These are phyloP conservation scores for Sturmia bella DNA, from an alignment of 2,888 invertebrate genomes.

Conservation along the genomic window DNA sequence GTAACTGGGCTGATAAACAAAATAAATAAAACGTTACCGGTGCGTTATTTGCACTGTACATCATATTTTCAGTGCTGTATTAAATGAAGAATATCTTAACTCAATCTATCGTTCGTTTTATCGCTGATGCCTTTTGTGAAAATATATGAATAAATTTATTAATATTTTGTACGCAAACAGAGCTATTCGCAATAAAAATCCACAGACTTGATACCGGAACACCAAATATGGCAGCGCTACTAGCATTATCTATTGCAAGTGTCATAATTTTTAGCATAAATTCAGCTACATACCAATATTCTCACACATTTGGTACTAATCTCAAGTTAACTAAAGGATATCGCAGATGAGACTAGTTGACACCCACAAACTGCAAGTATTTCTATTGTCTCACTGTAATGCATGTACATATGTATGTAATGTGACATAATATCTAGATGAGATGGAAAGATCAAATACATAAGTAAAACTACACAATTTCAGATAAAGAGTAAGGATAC, in stretches of 20 bases:
- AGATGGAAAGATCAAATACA: conserved; percentile 54
- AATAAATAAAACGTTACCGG: too few relatives aligned
- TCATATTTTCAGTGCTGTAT: too few relatives aligned
- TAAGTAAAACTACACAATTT: conserved; percentile 75
- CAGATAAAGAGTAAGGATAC: conserved; percentile 33
- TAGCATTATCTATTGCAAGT: background rate
- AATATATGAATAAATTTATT: too few relatives aligned
- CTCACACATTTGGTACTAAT: conserved; percentile 24
- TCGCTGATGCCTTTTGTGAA: too few relatives aligned
- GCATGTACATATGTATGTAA: conserved; percentile 76
- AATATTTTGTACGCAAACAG: too few relatives aligned
- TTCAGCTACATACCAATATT: conserved; percentile 40
- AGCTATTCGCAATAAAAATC: too few relatives aligned
- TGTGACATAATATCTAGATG: conserved; percentile 72
- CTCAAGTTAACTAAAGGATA: conserved; percentile 35
- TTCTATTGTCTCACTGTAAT: background rate
- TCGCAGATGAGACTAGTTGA: conserved; percentile 43
- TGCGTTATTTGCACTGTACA: too few relatives aligned
- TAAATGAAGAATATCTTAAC: too few relatives aligned
- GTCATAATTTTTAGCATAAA: background rate
- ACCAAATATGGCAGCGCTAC: background rate
- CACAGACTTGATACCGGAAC: too few relatives aligned
- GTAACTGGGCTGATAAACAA: too few relatives aligned
- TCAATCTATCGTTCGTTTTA: too few relatives aligned
- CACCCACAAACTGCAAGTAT: conserved; percentile 37